Base-by-base conservation (phyloP, 2,113 vertebrate genomes). In the Brachyhypopomus gauderio region DNA sequence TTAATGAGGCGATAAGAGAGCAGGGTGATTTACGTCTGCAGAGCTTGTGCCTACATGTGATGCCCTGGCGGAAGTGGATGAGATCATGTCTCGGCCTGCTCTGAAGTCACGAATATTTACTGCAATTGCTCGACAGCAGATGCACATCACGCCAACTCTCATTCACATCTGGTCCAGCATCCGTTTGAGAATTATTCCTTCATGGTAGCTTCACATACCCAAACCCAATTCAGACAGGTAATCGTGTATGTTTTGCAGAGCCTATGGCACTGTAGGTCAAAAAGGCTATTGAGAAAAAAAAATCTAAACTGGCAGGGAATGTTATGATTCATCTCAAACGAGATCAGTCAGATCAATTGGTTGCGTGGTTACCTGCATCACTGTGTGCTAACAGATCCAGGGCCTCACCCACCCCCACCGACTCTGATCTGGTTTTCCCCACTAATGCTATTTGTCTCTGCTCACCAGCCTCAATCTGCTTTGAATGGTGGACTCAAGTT, bases 61-160 rank as follows among this genome's bases (percentile, higher is more conserved):
- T 79, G 76, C 52, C 58, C 75, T 62, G 77, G 83, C 83, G 73
- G 64, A 62, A 64, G 59, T 6, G 73, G 82, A 85, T 83, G 80
- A 82, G 85, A 82, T 82, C 83, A 80, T 82, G 88, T 87, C 85
- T 81, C 72, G 25, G 78, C 86, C 71, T 82, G 86, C 78, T 86
- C 58, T 77, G 79, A 82, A 81, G 83, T 81, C 38, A 83, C 63
- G 71, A 82, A 86, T 87, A 85, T 85, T 85, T 80, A 83, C 84
- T 78, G 34, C 62, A 60, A 27, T 55, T 82, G 76, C 83, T 64
- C 66, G 48, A 79, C 23, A 25, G 58, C 64, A 75, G 73, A 55
- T 78, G 70, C 71, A 36, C 74, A 64, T 83, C 77, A 82, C n/a
- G 55, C 38, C 25, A 77, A 56, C 56, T 71, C 64, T 36, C 45